phyloP scores from a whole-genome alignment of 2,113 vertebrate species.

The Apistogramma diplotaenia region DNA sequence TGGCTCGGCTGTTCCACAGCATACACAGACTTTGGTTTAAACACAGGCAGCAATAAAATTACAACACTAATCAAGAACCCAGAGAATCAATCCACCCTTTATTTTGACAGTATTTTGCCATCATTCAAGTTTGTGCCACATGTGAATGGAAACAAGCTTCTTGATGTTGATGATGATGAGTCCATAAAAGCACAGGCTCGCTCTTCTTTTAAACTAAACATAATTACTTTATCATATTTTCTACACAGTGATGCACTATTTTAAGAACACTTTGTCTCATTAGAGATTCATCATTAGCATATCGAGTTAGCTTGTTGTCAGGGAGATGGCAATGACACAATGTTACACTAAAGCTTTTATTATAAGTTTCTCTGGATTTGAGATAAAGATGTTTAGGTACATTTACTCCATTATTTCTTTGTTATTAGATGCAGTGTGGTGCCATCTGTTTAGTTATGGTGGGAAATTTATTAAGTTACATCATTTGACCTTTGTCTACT shows the following conservation, averaged over 20 bases:
- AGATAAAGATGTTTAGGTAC: not conserved
- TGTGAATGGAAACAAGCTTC: not conserved
- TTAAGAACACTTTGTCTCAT: not conserved
- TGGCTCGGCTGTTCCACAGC: not conserved
- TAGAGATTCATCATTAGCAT: not conserved
- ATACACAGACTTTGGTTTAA: too few species aligned
- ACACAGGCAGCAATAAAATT: not conserved
- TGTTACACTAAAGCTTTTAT: not conserved
- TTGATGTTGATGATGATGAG: not conserved
- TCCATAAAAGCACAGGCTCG: not conserved
- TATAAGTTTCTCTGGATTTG: not conserved
- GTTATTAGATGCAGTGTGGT: not conserved
- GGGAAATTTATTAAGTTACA: not conserved
- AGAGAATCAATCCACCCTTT: not conserved
- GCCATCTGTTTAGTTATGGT: not conserved
- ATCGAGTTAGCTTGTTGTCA: not conserved
- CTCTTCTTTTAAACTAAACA: not conserved
- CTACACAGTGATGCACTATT: not conserved
- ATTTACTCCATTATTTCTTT: not conserved
- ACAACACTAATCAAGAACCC: not conserved
- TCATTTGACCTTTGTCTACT: not conserved
- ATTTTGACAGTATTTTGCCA: too few species aligned
- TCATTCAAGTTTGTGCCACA: not conserved
- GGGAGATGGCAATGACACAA: not conserved
- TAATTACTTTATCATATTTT: too few species aligned